These are phyloP conservation scores for Eurystomus glaucurus DNA, from an alignment of 2,797 vertebrate species.

Conservation along the genomic window DNA sequence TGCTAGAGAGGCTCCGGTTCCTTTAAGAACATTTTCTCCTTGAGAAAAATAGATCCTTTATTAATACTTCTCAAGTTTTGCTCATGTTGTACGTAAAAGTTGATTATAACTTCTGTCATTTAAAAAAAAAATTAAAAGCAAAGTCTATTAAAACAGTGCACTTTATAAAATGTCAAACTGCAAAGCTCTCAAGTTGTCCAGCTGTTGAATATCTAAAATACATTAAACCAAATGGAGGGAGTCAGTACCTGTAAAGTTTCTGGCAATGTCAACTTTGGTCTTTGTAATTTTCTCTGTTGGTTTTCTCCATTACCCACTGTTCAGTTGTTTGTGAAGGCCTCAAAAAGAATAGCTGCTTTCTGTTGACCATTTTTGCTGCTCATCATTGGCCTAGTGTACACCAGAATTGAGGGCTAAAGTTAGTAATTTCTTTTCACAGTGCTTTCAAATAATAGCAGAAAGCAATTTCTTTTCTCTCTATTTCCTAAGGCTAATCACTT, in stretches of 20 bases:
- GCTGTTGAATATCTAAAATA: background rate
- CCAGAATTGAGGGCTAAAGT: background rate
- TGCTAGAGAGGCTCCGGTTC: background rate
- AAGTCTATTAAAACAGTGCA: background rate
- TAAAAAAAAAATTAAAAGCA: background rate
- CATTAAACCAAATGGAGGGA: constrained; percentile 8
- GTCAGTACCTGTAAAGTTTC: background rate
- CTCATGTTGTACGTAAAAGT: background rate
- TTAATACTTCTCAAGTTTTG: background rate
- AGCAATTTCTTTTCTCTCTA: background rate
- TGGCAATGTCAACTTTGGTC: background rate
- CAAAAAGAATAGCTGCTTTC: constrained; percentile 20
- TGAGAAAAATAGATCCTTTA: background rate
- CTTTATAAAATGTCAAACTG: background rate
- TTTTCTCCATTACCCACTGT: constrained; percentile 9
- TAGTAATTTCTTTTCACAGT: background rate
- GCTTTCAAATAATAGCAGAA: constrained; percentile 25
- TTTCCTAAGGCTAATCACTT: constrained; percentile 7
- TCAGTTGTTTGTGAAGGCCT: background rate
- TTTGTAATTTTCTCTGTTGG: constrained; percentile 49
- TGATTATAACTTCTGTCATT: background rate
- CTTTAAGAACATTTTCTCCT: background rate
- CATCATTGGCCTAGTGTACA: background rate
- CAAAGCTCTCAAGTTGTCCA: constrained; percentile 2
- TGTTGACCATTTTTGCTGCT: background rate